Percentiles rank a stretch among this genome's conserved stretches.
phyloP scores from a whole-genome alignment of 2,797 vertebrate species.

The Octomys mimax region DNA sequence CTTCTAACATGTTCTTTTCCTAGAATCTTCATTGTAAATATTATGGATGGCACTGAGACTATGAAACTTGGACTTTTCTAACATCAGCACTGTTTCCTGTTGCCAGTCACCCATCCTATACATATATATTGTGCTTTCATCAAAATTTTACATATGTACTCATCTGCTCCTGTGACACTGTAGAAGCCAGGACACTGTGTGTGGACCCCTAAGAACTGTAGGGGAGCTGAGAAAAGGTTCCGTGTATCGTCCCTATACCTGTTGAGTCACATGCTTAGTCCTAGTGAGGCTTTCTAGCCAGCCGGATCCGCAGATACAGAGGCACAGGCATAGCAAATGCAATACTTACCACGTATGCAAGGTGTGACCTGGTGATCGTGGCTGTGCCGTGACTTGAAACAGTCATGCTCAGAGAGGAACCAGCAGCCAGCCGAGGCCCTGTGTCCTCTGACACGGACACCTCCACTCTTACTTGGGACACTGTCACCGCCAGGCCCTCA shows the following conservation, averaged over 20 bases:
- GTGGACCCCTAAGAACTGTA: not conserved
- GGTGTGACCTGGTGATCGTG: slow-evolving; percentile 91
- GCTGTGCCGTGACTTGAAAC: slow-evolving; percentile 93
- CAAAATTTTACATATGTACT: not conserved
- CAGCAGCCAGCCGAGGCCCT: slow-evolving; percentile 90
- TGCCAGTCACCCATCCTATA: not conserved
- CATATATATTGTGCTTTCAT: not conserved
- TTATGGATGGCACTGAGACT: not conserved
- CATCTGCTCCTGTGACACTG: not conserved
- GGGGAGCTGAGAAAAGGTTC: not conserved
- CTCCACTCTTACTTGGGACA: slow-evolving; percentile 90
- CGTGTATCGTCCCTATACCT: not conserved
- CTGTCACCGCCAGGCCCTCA: slow-evolving; percentile 92
- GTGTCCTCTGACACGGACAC: slow-evolving; percentile 88
- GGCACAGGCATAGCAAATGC: not conserved
- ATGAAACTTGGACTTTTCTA: not conserved
- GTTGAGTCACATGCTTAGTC: not conserved
- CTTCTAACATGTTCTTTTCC: not conserved
- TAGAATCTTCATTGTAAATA: not conserved
- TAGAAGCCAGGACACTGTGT: not conserved
- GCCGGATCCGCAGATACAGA: not conserved
- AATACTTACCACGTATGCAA: slow-evolving; percentile 94
- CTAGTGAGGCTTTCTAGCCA: not conserved
- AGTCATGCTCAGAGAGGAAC: slow-evolving; percentile 90
- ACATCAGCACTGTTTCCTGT: not conserved